Evolutionary conservation across 2,888 invertebrate species (phyloP), one percentile per base, ranked within the genome.

Genomic region (Dolichopus griseipennis): DNA sequence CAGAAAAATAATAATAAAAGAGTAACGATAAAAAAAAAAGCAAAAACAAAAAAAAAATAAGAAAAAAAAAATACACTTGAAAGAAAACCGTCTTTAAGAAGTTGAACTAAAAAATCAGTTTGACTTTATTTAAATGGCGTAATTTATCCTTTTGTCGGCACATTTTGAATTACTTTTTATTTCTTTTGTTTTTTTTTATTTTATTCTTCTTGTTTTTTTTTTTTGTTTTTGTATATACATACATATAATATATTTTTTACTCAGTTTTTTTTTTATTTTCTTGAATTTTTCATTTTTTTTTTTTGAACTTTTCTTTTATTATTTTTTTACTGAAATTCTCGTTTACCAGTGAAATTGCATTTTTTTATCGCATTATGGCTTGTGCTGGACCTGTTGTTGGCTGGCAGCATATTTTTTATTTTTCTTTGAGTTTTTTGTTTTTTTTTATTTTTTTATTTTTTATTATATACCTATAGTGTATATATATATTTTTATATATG

Each of bases 121-220:
- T 71, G 72, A 71, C 69, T 72, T 72, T 72, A 72, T 72, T 72
- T 72, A 72, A 72, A 72, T 72, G 72, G 72, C 69, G 72, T 72
- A 71, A 71, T 72, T 72, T 72, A 72, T 72, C 72, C 72, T 72
- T 72, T 72, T 72, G 72, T 72, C 72, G 65, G 65, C 52, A 64
- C 62, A 70, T 67, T 65, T 68, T 68, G 43, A 61, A 67, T 67
- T 52, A 63, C 63, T 64, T 68, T 64, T 61, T 27, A 27, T 27
- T 27, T 27, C 27, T 27, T 2, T 65, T 66, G 15, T 8, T 61
- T 34, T 21, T 52, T 7, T 6, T 52, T 18, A 6, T 41, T 9
- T 41, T 41, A 6, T 41, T 41, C 8, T 41, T 15, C 8, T 41
- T 41, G 1, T 41, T 4, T 1, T 41, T 41, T 41, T 41, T 41